Conservation (phyloP, 2,888 invertebrate species). For the Caenorhabditis sp. region DNA sequence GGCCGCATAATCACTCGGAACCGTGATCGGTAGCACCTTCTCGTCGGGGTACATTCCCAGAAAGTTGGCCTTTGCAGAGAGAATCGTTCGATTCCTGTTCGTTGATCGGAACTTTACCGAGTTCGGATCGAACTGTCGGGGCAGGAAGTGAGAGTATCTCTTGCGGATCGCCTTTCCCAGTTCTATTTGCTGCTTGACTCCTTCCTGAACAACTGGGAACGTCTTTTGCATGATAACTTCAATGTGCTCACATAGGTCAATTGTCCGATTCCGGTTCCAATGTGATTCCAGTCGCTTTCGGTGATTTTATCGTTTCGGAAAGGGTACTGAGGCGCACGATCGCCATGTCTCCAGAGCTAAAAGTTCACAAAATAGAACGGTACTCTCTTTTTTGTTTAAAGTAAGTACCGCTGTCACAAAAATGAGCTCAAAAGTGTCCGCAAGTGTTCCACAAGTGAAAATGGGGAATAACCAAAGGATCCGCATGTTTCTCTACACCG, state of each 20-base stretch:
- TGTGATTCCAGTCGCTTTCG: constrained; percentile 47
- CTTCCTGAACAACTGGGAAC: too few species aligned
- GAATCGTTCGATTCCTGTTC: constrained; percentile 88
- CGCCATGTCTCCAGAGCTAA: constrained; percentile 66
- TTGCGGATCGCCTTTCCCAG: constrained; percentile 86
- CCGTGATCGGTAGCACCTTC: constrained; percentile 18
- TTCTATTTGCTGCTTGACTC: constrained; percentile 83
- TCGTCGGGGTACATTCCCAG: constrained; percentile 37
- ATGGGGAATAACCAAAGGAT: not conserved
- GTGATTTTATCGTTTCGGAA: constrained; percentile 41
- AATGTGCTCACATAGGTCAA: constrained; percentile 40
- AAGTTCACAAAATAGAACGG: not conserved
- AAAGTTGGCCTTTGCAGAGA: constrained; percentile 80
- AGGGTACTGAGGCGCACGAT: constrained; percentile 56
- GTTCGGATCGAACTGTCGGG: too few species aligned
- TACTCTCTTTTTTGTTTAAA: not conserved
- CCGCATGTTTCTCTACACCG: too few species aligned
- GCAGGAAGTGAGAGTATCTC: too few species aligned
- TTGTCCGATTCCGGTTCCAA: constrained; percentile 55
- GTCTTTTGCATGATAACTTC: too few species aligned
- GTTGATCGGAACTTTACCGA: constrained; percentile 85
- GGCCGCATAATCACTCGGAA: constrained; percentile 6
- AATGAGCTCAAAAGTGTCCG: constrained; percentile 20
- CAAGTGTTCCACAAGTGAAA: not conserved
- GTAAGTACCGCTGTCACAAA: constrained; percentile 34